Evolutionary conservation across 2,113 vertebrate species (phyloP).

Genomic region (Eubucco bourcierii): DNA sequence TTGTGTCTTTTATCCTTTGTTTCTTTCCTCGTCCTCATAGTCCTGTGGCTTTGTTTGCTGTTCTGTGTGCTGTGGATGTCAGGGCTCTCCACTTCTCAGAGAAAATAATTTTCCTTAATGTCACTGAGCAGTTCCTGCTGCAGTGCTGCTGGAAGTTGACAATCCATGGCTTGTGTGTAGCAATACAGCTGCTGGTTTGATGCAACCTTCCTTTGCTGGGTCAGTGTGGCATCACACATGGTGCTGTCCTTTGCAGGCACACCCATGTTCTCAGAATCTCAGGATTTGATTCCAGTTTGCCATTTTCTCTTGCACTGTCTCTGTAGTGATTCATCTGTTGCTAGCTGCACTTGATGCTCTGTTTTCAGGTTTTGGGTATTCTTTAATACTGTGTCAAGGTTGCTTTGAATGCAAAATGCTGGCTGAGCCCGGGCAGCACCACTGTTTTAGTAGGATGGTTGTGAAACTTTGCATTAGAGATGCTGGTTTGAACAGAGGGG

Average conservation of each 20-base stretch:
- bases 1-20: rapidly evolving
- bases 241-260: rapidly evolving
- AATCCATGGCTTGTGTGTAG: background rate
- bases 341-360: rapidly evolving
- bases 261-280: background rate
- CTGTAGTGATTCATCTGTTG: rapidly evolving
- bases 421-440: background rate
- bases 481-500: background rate
- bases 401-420: background rate
- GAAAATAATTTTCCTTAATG: background rate
- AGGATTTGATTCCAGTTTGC: background rate
- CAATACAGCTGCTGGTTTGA: rapidly evolving
- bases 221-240: too few relatives aligned
- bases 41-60: background rate
- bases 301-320: background rate
- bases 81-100: rapidly evolving
- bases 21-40: rapidly evolving
- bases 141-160: background rate
- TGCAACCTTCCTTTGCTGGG: too few relatives aligned
- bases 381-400: background rate
- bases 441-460: background rate
- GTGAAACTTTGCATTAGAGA: background rate
- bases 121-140: rapidly evolving
- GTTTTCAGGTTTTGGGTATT: background rate
- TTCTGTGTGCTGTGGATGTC: rapidly evolving